Conservation (phyloP, 1,140 invertebrate species). For the fruit fly (Drosophila melanogaster) region DNA sequence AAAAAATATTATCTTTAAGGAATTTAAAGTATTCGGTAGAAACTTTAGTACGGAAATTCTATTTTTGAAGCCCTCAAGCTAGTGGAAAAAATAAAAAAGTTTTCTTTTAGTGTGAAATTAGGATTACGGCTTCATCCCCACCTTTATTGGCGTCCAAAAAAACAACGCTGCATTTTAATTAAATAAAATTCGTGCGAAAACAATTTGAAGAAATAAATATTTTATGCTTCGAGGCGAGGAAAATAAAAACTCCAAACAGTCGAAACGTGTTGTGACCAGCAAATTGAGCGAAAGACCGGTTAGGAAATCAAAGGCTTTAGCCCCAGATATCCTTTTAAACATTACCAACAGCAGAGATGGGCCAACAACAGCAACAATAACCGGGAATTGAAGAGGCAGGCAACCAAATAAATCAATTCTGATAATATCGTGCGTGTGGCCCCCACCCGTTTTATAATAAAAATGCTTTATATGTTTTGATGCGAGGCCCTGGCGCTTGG, state of each 20-base stretch:
- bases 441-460: conserved; percentile 60
- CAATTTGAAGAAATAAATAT: conserved; percentile 64
- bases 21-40: background rate
- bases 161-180: conserved; percentile 62
- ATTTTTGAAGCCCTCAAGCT: too few relatives aligned
- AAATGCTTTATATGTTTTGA: conserved; percentile 78
- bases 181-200: conserved; percentile 76
- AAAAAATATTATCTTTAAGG: background rate
- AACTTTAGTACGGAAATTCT: background rate
- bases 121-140: background rate
- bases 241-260: conserved; percentile 61
- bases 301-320: conserved; percentile 61
- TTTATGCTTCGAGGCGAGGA: conserved; percentile 44
- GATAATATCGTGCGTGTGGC: conserved; percentile 72
- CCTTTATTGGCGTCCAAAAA: conserved; percentile 12
- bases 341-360: conserved; percentile 8
- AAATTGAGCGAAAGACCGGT: conserved; percentile 48
- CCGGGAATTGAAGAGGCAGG: conserved; percentile 17
- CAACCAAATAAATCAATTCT: conserved; percentile 75
- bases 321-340: conserved; percentile 37
- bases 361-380: background rate
- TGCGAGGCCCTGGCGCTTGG: conserved; percentile 25
- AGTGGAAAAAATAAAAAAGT: background rate
- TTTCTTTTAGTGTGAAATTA: conserved; percentile 7
- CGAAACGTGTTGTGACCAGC: conserved; percentile 68